phyloP scores from a whole-genome alignment of 2,888 invertebrate genomes.

The Melanargia galathea region DNA sequence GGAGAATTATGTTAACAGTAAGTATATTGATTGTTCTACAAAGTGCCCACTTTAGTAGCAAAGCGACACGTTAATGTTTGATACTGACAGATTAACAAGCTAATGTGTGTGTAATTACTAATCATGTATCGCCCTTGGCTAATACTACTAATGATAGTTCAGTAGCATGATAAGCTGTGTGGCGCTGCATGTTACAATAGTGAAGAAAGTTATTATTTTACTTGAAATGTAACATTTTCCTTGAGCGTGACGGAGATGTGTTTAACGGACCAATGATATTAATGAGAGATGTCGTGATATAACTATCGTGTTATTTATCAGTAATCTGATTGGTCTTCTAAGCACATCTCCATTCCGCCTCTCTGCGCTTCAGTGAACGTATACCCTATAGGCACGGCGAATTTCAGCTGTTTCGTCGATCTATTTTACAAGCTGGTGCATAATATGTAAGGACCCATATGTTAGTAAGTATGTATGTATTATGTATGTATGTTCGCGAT shows the following conservation, averaged over 20 bases:
- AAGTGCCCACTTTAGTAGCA: not conserved
- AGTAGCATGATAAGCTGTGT: conserved; percentile 2
- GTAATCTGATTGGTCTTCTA: too few relatives aligned
- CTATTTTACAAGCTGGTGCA: too few relatives aligned
- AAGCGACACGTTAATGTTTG: conserved; percentile 8
- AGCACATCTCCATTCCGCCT: too few relatives aligned
- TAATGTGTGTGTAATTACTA: not conserved
- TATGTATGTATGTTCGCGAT: too few relatives aligned
- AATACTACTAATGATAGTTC: conserved; percentile 1
- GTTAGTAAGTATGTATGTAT: too few relatives aligned
- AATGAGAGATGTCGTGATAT: too few relatives aligned
- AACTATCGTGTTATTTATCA: too few relatives aligned
- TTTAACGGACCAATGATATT: too few relatives aligned
- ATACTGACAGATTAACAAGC: conserved; percentile 6
- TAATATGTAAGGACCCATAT: too few relatives aligned
- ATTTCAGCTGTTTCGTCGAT: too few relatives aligned
- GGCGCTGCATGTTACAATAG: conserved; percentile 4
- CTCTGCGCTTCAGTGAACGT: too few relatives aligned
- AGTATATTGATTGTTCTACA: conserved; percentile 2
- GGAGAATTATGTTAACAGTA: not conserved
- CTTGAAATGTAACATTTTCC: not conserved
- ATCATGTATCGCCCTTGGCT: conserved; percentile 1
- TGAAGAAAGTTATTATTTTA: conserved; percentile 5
- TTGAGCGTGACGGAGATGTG: not conserved
- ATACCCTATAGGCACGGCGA: too few relatives aligned